phyloP scores from a whole-genome alignment of 1,140 invertebrate genomes.

The Drosophila nasuta region DNA sequence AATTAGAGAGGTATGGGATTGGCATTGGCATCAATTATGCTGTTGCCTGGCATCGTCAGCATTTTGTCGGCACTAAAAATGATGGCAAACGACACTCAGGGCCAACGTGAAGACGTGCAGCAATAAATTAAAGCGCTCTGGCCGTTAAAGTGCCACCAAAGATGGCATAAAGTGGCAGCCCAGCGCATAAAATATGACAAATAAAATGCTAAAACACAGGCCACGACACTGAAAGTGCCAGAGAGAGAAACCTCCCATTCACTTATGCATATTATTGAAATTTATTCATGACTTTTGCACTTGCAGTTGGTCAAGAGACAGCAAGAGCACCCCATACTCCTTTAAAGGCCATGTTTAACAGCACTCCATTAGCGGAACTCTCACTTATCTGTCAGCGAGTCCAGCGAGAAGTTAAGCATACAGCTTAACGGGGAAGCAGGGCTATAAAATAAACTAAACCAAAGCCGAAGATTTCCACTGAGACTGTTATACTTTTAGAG shows the following conservation, averaged over 20 bases:
- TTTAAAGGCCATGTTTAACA: conserved; percentile 1
- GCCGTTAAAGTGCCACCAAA: conserved; percentile 45
- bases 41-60: conserved; percentile 38
- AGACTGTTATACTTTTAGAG: conserved; percentile 1
- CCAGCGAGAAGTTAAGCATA: neutral
- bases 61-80: conserved; percentile 55
- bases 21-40: conserved; percentile 63
- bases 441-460: conserved; percentile 12
- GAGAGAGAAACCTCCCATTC: conserved; percentile 6
- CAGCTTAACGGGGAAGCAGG: neutral
- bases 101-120: conserved; percentile 53
- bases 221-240: neutral
- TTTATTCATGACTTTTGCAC: conserved; percentile 68
- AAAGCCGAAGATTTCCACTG: neutral
- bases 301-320: conserved; percentile 27
- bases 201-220: conserved; percentile 40
- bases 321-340: neutral
- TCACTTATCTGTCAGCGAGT: neutral
- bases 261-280: conserved; percentile 60
- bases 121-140: conserved; percentile 67
- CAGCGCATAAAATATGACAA: conserved; percentile 45
- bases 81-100: conserved; percentile 51
- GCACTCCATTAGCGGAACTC: neutral
- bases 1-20: conserved; percentile 13
- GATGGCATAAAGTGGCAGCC: conserved; percentile 44